Evolutionary conservation across 2,888 invertebrate genomes (phyloP).

Genomic region (Drosophila anomelani): DNA sequence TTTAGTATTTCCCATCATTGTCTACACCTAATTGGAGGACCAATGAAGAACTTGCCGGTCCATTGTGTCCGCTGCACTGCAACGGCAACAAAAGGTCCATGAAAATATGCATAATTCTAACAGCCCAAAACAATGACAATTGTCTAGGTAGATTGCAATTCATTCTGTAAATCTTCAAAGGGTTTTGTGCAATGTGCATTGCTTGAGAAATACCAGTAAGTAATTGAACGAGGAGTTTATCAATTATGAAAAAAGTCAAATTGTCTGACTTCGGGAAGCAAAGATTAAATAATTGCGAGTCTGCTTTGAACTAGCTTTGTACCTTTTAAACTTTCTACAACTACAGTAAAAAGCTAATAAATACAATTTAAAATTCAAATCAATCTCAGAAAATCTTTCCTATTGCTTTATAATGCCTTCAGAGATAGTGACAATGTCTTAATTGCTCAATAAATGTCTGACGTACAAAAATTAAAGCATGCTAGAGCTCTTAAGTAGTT

Average conservation of each 20-base stretch:
- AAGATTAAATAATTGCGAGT: not conserved
- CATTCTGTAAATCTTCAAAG: constrained; percentile 6
- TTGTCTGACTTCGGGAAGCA: not conserved
- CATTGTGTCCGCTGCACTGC: constrained; percentile 15
- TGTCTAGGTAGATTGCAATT: constrained; percentile 48
- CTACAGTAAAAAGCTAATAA: not conserved
- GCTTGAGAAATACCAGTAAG: constrained; percentile 16
- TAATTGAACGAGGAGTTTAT: constrained; percentile 2
- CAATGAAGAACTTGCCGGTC: constrained; percentile 35
- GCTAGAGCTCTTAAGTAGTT: constrained; percentile 9
- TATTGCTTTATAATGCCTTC: not conserved
- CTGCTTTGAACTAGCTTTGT: not conserved
- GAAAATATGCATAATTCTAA: constrained; percentile 63
- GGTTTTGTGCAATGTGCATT: constrained; percentile 15
- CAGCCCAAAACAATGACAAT: constrained; percentile 68
- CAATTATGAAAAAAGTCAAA: constrained; percentile 6
- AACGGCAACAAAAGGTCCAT: constrained; percentile 42
- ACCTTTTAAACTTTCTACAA: not conserved
- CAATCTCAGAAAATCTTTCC: not conserved
- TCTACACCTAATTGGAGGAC: constrained; percentile 47
- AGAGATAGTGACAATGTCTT: not conserved
- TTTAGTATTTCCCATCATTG: constrained; percentile 62
- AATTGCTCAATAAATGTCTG: constrained; percentile 15
- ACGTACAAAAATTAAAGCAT: not conserved
- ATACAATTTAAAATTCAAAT: not conserved